phyloP scores from a whole-genome alignment of 2,888 invertebrate genomes.

The Ormyrus pomaceus region DNA sequence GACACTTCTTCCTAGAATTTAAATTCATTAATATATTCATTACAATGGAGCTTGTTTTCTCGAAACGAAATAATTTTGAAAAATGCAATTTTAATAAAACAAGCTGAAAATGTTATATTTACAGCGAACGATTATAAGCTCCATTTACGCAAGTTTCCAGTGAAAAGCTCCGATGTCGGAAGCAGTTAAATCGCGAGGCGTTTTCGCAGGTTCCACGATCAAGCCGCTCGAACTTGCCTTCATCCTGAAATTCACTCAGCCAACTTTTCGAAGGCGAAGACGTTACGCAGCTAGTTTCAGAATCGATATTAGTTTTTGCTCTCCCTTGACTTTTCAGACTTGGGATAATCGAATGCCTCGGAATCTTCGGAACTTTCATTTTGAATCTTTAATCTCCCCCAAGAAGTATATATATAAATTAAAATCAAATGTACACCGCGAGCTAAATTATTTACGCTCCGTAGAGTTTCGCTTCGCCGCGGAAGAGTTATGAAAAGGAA shows the following conservation, averaged over 20 bases:
- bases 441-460: no score
- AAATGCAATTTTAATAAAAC: no score
- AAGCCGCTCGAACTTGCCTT: constrained; percentile 10
- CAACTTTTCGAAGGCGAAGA: constrained; percentile 24
- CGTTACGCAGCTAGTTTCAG: neutral
- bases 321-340: constrained; percentile 3
- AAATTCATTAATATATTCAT: no score
- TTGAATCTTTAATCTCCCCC: neutral
- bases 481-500: no score
- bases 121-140: neutral
- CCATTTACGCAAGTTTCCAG: constrained; percentile 9
- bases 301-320: constrained; percentile 38
- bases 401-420: no score
- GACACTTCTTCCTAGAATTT: no score
- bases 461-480: no score
- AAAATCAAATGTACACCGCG: no score
- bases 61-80: no score
- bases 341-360: constrained; percentile 3
- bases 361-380: neutral
- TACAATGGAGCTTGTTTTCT: no score
- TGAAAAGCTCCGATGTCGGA: neutral
- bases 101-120: neutral
- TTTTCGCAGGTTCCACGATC: constrained; percentile 11
- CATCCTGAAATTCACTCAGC: constrained; percentile 36
- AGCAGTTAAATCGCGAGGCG: constrained; percentile 15